phyloP scores from a whole-genome alignment of 2,113 vertebrate species.

The Cheilinus undulatus region DNA sequence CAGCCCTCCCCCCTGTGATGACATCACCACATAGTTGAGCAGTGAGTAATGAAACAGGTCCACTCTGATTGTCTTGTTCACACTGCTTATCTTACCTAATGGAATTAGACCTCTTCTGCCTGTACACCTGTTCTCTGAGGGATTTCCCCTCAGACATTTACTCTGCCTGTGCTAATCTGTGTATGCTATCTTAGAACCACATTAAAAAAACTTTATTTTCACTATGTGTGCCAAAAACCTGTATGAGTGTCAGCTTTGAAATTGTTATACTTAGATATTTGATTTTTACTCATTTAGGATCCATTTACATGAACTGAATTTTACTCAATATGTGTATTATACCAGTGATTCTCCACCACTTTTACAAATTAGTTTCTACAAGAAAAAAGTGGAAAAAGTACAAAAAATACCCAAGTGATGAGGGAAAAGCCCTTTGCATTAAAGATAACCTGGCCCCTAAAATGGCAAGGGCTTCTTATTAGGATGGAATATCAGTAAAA shows the following conservation, averaged over 20 bases:
- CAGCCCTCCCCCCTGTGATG: conserved; percentile 48
- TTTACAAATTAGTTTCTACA: no score
- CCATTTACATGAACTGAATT: no score
- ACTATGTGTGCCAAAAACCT: background rate
- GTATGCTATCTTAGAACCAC: background rate
- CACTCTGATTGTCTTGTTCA: conserved; percentile 75
- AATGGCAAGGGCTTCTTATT: no score
- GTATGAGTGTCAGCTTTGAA: background rate
- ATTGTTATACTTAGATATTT: no score
- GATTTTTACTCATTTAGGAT: no score
- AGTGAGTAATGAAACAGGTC: conserved; percentile 72
- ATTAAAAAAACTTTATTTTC: background rate
- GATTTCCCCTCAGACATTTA: conserved; percentile 10
- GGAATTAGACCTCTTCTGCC: conserved; percentile 49
- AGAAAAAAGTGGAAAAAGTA: no score
- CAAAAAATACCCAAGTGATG: no score
- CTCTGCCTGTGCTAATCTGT: background rate
- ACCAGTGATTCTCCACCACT: no score
- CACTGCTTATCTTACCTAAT: conserved; percentile 71
- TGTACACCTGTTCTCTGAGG: conserved; percentile 16
- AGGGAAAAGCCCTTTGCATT: no score
- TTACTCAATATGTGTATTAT: no score
- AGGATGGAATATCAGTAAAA: no score
- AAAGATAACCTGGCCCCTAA: no score
- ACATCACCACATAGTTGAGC: conserved; percentile 76